Conservation (phyloP, 2,113 vertebrate species). For the Acinonyx jubatus region DNA sequence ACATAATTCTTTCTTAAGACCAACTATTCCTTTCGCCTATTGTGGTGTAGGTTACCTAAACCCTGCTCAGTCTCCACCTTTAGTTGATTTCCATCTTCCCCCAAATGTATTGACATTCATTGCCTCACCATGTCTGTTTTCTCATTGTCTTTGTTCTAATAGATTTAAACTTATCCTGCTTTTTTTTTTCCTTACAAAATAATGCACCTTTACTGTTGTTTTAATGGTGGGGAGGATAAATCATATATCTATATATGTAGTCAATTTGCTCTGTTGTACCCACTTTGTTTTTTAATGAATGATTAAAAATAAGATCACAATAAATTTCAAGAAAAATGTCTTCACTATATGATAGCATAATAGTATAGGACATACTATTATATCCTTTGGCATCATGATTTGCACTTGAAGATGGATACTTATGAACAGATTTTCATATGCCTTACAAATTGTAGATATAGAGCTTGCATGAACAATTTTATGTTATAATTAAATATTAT, state of each 20-base stretch:
- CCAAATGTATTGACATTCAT: not conserved
- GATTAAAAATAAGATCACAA: not conserved
- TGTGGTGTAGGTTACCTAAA: not conserved
- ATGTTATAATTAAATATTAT: constrained; percentile 23
- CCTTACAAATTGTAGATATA: not conserved
- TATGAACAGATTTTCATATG: not conserved
- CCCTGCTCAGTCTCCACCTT: not conserved
- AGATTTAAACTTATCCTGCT: not conserved
- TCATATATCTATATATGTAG: not conserved
- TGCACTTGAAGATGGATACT: not conserved
- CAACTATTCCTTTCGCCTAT: not conserved
- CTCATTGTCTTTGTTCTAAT: not conserved
- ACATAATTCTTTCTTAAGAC: not conserved
- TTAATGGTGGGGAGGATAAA: not conserved
- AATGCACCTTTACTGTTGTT: not conserved
- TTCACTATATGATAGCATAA: not conserved
- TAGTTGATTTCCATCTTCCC: not conserved
- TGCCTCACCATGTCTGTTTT: not conserved
- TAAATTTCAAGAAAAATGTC: not conserved
- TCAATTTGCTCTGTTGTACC: not conserved
- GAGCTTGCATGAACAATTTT: not conserved
- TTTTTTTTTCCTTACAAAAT: not conserved
- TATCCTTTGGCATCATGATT: not conserved
- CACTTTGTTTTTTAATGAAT: not conserved
- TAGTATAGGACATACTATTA: not conserved